These are phyloP conservation scores for Trichogramma evanescens DNA, from an alignment of 2,888 invertebrate genomes.

Conservation along the genomic window DNA sequence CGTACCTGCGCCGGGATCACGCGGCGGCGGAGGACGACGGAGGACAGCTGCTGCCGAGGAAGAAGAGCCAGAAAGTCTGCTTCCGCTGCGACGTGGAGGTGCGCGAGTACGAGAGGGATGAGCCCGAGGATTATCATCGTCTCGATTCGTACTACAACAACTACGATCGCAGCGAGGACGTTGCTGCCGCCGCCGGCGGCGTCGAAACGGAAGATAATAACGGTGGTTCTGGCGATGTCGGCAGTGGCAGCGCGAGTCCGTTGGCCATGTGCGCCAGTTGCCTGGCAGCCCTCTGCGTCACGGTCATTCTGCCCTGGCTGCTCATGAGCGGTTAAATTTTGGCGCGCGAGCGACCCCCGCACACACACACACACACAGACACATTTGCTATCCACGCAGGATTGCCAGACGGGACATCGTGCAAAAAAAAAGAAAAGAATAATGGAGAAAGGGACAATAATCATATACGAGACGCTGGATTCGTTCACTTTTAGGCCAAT, in stretches of 20 bases:
- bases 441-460: no score
- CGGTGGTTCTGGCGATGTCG: constrained; percentile 16
- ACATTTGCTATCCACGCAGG: no score
- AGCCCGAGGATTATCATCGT: constrained; percentile 23
- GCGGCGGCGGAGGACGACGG: background rate
- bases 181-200: constrained; percentile 28
- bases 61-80: constrained; percentile 46
- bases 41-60: constrained; percentile 28
- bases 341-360: background rate
- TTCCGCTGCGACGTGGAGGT: constrained; percentile 54
- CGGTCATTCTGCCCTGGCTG: constrained; percentile 51
- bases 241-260: constrained; percentile 29
- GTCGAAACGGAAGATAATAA: constrained; percentile 21
- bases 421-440: no score
- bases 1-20: constrained; percentile 40
- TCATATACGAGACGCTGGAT: no score
- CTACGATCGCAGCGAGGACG: constrained; percentile 37
- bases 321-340: constrained; percentile 43
- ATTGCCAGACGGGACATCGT: no score
- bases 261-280: constrained; percentile 51
- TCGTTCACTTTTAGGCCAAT: no score
- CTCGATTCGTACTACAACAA: background rate
- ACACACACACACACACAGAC: background rate
- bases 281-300: constrained; percentile 49
- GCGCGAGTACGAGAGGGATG: constrained; percentile 50